phyloP scores from a whole-genome alignment of 2,113 vertebrate species.

The Zapus hudsonius region DNA sequence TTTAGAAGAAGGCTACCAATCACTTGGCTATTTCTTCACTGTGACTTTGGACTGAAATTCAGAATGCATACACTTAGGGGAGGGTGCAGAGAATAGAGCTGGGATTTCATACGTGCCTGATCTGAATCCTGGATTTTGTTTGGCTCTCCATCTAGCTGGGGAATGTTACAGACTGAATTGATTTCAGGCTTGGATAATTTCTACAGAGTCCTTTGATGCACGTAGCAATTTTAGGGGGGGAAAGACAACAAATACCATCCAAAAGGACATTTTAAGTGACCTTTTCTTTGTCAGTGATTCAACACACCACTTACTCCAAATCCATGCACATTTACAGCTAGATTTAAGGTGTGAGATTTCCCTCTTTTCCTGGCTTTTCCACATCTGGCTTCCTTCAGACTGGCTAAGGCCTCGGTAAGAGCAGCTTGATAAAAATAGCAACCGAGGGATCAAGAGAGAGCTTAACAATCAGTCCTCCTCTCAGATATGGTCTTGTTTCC shows the following conservation, averaged over 20 bases:
- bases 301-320: slow-evolving; percentile 38
- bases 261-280: slow-evolving; percentile 31
- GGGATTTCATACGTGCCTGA: neutral
- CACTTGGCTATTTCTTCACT: neutral
- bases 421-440: slow-evolving; percentile 72
- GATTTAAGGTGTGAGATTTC: slow-evolving; percentile 2
- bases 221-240: slow-evolving; percentile 18
- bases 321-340: neutral
- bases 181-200: slow-evolving; percentile 59
- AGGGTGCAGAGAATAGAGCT: neutral
- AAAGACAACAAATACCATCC: neutral
- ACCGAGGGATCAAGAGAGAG: slow-evolving; percentile 46
- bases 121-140: slow-evolving; percentile 10
- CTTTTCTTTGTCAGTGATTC: slow-evolving; percentile 54
- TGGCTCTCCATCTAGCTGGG: neutral
- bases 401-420: slow-evolving; percentile 54
- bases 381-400: slow-evolving; percentile 68
- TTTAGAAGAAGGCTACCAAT: neutral
- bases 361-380: slow-evolving; percentile 46
- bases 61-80: neutral
- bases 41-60: neutral
- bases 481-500: slow-evolving; percentile 67
- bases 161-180: slow-evolving; percentile 34
- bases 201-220: neutral
- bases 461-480: slow-evolving; percentile 62